Evolutionary conservation across 2,888 invertebrate genomes (phyloP).

Genomic region (Cheilosia scutellata): DNA sequence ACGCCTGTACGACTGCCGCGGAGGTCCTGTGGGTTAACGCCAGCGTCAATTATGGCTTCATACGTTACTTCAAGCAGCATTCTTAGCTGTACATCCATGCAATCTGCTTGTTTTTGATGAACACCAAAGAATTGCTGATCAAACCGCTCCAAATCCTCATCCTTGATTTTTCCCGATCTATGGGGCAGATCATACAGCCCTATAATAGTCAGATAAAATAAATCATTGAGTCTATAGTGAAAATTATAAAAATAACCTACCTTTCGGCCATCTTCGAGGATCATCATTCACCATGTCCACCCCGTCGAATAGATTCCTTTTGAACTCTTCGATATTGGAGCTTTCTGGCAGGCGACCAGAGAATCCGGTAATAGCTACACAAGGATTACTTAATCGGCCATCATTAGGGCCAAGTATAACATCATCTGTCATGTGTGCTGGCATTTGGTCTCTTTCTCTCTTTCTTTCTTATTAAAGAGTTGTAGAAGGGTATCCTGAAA

Average conservation of each 20-base stretch:
- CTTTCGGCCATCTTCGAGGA: constrained; percentile 94
- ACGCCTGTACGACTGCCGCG: constrained; percentile 97
- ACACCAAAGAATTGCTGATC: constrained; percentile 96
- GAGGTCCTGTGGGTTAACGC: constrained; percentile 91
- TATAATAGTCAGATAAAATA: constrained; percentile 79
- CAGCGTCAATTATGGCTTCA: constrained; percentile 96
- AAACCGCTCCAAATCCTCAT: constrained; percentile 88
- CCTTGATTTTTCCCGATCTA: constrained; percentile 93
- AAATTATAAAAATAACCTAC: constrained; percentile 81
- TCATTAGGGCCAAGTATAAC: constrained; percentile 81
- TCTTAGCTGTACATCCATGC: constrained; percentile 96
- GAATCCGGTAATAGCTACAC: constrained; percentile 92
- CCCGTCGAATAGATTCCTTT: constrained; percentile 94
- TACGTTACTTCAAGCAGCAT: constrained; percentile 96
- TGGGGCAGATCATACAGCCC: constrained; percentile 92
- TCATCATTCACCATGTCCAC: constrained; percentile 97
- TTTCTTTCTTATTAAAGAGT: neutral
- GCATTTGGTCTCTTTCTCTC: constrained; percentile 84
- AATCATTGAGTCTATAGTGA: neutral
- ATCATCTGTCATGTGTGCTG: constrained; percentile 88
- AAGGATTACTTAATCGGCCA: constrained; percentile 84
- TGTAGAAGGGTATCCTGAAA: neutral
- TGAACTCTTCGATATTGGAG: constrained; percentile 95
- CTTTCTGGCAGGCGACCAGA: constrained; percentile 97
- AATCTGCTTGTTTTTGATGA: constrained; percentile 95